Base-by-base conservation (phyloP, 2,113 vertebrate species). In the Rhinoptilus africanus region DNA sequence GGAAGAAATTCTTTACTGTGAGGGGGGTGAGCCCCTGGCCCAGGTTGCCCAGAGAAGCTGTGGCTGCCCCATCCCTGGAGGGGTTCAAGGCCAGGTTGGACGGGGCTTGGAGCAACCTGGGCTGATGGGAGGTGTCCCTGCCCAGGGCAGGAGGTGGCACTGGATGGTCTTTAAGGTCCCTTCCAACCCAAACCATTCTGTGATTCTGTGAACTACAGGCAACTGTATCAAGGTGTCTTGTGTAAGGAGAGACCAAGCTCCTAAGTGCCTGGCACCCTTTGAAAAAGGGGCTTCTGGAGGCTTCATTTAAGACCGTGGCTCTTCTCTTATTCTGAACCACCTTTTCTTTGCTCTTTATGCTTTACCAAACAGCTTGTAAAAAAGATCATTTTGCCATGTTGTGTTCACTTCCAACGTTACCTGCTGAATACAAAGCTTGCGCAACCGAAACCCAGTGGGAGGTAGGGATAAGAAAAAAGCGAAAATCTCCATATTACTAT, bases 181-280 rank as follows among this genome's bases (percentile, higher is more conserved):
- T 48, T 48, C 47, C 47, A 48, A 48, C 21, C 47, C 11, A 6
- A 48, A 48, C 47, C 47, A 48, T 48, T 48, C 47, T 48, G 47
- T 48, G 47, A 48, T 48, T 48, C 47, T 22, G 47, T 48, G 21
- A 48, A 22, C 56, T 78, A 4, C 13, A 78, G 57, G 37, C 28
- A 91, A 50, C 2, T 6, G 3, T 5, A 15, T 1, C 1, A 26
- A 66, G 32, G 53, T 20, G 8, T 7, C 24, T 4, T 1, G 12
- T 10, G 18, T 4, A 21, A 73, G 62, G 51, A 20, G 2, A 77
- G 35, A 10, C 14, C 11, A 59, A 77, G 54, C 12, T 66, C 13
- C 47, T 0, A 22, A 87, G 76, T 0, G 3, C 8, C 39, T 9
- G 9, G 62, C 12, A 69, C 3, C 45, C 8, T 21, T 26, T 7